These are phyloP conservation scores for Conistra vaccinii DNA, from an alignment of 2,888 invertebrate genomes.

Conservation along the genomic window DNA sequence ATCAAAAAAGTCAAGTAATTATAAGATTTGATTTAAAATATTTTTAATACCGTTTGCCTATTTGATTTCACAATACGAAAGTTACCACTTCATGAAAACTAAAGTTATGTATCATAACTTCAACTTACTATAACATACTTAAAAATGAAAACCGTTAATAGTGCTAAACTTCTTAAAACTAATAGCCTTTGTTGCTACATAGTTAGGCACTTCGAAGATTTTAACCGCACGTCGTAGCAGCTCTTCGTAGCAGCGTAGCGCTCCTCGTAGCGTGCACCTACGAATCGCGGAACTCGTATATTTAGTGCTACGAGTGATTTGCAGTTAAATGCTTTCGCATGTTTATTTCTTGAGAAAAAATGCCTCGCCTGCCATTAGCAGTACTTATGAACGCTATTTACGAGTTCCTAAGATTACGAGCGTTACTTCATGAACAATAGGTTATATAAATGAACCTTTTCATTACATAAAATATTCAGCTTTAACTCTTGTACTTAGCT, in stretches of 20 bases:
- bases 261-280: constrained; percentile 63
- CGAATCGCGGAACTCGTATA: constrained; percentile 50
- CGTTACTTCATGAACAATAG: constrained; percentile 41
- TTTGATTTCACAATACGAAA: not conserved
- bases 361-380: constrained; percentile 35
- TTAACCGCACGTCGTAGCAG: constrained; percentile 32
- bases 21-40: not conserved
- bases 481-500: not conserved
- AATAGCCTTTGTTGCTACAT: constrained; percentile 24
- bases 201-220: constrained; percentile 43
- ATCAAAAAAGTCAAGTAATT: not conserved
- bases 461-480: constrained; percentile 27
- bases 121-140: not conserved
- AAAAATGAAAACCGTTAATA: not conserved
- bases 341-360: constrained; percentile 52
- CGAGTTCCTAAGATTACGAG: constrained; percentile 27
- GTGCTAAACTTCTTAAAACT: not conserved
- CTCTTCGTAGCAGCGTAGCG: constrained; percentile 56
- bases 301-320: constrained; percentile 59
- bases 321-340: constrained; percentile 55
- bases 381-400: constrained; percentile 47
- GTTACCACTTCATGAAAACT: not conserved
- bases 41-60: not conserved
- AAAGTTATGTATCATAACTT: not conserved
- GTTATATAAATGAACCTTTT: constrained; percentile 31